Percentiles rank a stretch among this genome's conserved stretches.
phyloP scores from a whole-genome alignment of 2,888 invertebrate species.

The Thera britannica region DNA sequence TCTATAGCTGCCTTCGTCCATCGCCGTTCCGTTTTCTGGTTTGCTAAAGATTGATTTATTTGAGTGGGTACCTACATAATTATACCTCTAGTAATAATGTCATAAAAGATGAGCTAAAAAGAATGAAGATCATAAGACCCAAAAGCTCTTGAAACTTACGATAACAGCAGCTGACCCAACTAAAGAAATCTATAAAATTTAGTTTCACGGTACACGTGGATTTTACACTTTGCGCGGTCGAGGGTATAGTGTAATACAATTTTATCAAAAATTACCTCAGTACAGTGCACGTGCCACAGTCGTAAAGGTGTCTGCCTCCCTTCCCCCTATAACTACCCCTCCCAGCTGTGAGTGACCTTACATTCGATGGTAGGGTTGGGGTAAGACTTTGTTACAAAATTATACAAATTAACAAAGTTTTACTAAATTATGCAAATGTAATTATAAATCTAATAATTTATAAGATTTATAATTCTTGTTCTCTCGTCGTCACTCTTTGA shows the following conservation, averaged over 20 bases:
- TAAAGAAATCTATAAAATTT: slow-evolving; percentile 18
- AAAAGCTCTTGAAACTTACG: too few relatives aligned
- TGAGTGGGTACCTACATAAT: too few relatives aligned
- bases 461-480: too few relatives aligned
- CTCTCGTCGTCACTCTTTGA: too few relatives aligned
- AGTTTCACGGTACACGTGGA: slow-evolving; percentile 38
- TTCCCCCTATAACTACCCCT: slow-evolving; percentile 23
- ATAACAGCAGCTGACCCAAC: too few relatives aligned
- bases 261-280: slow-evolving; percentile 68
- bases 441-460: too few relatives aligned
- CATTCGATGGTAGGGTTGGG: slow-evolving; percentile 29
- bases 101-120: too few relatives aligned
- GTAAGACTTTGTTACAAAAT: slow-evolving; percentile 4
- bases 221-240: slow-evolving; percentile 44
- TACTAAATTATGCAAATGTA: not conserved
- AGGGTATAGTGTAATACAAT: slow-evolving; percentile 60
- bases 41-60: too few relatives aligned
- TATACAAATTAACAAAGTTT: not conserved
- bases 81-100: too few relatives aligned
- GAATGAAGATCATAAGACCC: too few relatives aligned
- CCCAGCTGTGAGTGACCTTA: slow-evolving; percentile 38
- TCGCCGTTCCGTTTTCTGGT: too few relatives aligned
- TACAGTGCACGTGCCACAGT: slow-evolving; percentile 61
- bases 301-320: slow-evolving; percentile 65
- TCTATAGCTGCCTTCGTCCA: too few relatives aligned